Conservation (phyloP, 2,797 vertebrate genomes). For the Chelon labrosus region DNA sequence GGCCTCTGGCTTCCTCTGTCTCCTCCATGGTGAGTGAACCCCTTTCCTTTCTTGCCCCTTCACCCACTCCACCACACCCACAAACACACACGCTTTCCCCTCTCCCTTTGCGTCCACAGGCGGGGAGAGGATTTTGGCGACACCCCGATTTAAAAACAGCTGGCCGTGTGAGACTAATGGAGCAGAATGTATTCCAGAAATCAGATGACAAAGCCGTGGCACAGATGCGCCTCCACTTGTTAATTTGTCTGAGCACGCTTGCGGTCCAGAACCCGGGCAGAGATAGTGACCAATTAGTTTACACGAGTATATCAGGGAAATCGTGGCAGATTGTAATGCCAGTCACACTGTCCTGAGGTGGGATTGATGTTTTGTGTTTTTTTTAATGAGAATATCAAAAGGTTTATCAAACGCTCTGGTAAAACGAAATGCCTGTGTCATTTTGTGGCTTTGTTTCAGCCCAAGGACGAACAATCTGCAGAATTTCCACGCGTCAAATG, state of each 20-base stretch:
- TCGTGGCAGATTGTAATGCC: neutral
- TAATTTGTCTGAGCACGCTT: constrained; percentile 48
- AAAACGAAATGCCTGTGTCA: neutral
- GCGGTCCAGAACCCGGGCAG: constrained; percentile 16
- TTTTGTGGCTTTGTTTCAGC: constrained; percentile 5
- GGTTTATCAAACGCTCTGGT: neutral
- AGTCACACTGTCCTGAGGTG: neutral
- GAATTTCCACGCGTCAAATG: neutral
- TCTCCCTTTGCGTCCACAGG: constrained; percentile 43
- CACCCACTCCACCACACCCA: neutral
- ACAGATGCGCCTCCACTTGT: constrained; percentile 56
- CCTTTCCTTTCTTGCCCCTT: constrained; percentile 31
- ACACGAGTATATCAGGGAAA: neutral
- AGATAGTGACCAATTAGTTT: constrained; percentile 42
- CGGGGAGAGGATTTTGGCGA: constrained; percentile 63
- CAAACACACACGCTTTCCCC: neutral
- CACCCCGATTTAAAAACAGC: constrained; percentile 59
- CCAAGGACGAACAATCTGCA: neutral
- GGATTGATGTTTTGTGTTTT: neutral
- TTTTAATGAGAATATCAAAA: neutral
- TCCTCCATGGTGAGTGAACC: constrained; percentile 48
- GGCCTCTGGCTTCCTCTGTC: constrained; percentile 35
- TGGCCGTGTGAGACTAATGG: constrained; percentile 66
- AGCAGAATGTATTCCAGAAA: constrained; percentile 64
- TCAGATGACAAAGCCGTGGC: constrained; percentile 45